A percentile compares a stretch with the other conserved stretches of the same genome.
Conservation (phyloP, 1,140 invertebrate species). For the Maconellicoccus hirsutus region DNA sequence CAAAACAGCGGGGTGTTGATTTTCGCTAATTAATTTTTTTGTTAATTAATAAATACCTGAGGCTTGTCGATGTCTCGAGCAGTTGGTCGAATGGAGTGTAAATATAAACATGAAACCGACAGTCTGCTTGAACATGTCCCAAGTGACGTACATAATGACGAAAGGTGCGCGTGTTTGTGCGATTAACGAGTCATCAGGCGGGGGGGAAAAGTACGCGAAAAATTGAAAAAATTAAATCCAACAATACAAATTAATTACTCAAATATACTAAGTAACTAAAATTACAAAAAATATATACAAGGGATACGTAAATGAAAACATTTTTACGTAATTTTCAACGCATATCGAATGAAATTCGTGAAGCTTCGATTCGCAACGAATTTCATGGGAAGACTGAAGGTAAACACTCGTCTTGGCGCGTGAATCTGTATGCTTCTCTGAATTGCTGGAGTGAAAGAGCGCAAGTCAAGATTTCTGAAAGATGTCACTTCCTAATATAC, state of each 20-base stretch:
- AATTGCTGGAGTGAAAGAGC: background rate
- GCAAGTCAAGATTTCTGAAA: background rate
- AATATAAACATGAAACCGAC: background rate
- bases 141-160: background rate
- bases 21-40: no score
- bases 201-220: no score
- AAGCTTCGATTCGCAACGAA: background rate
- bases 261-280: no score
- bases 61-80: background rate
- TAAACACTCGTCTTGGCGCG: background rate
- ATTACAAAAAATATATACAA: no score
- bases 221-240: no score
- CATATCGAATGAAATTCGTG: background rate
- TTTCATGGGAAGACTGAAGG: background rate
- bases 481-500: conserved; percentile 8
- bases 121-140: background rate
- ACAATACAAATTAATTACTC: no score
- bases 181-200: background rate
- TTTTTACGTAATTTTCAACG: background rate
- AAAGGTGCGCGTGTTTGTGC: background rate
- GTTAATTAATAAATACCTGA: background rate
- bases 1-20: no score
- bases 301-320: background rate
- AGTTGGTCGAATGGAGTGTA: background rate
- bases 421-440: background rate